Evolutionary conservation across 1,140 invertebrate genomes (phyloP).

Genomic region (Drusus annulatus): DNA sequence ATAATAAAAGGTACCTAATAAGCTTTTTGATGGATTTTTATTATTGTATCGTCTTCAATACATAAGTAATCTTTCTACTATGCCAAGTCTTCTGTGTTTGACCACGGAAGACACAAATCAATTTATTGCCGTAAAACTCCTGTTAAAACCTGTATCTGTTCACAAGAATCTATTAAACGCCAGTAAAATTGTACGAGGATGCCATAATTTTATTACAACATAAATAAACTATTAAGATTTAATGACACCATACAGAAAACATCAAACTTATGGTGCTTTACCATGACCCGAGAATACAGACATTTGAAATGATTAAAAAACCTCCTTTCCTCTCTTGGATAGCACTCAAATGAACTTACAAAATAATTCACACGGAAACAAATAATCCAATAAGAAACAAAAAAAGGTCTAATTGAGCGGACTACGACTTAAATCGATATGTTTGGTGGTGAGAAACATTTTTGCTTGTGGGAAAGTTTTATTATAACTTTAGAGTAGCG

Average conservation of each 20-base stretch:
- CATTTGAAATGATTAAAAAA: slow-evolving; percentile 46
- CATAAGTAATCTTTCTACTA: too few species aligned
- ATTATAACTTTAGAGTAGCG: not conserved
- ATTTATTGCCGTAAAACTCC: too few species aligned
- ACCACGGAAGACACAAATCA: too few species aligned
- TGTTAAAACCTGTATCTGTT: too few species aligned
- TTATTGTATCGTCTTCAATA: too few species aligned
- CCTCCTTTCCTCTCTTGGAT: not conserved
- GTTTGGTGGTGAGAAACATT: not conserved
- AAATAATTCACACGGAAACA: not conserved
- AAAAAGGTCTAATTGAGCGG: not conserved
- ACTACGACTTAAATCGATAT: not conserved
- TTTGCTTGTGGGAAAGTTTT: not conserved
- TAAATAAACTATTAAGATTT: slow-evolving; percentile 26
- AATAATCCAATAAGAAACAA: not conserved
- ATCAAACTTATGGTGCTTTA: slow-evolving; percentile 45
- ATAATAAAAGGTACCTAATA: too few species aligned
- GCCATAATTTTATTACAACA: not conserved
- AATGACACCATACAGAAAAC: slow-evolving; percentile 3
- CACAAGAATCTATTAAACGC: too few species aligned
- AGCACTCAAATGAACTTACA: slow-evolving; percentile 2
- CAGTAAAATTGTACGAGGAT: not conserved
- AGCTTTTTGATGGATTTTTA: too few species aligned
- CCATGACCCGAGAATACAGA: slow-evolving; percentile 12
- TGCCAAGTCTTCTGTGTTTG: too few species aligned